Evolutionary conservation across 2,113 vertebrate species (phyloP).

Genomic region (Cromileptes altivelis): DNA sequence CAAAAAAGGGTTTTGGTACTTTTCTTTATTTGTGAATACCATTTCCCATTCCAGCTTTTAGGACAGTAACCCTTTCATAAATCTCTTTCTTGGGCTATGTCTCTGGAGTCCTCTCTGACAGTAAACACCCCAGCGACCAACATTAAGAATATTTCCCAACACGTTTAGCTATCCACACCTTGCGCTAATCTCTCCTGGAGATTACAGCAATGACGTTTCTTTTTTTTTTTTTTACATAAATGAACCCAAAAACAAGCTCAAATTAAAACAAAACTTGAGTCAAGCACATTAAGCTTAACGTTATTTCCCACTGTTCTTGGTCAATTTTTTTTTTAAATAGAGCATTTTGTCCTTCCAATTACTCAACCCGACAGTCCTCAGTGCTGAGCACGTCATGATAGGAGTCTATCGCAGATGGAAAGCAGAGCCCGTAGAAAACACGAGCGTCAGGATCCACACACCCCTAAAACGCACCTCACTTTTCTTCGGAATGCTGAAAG

Average conservation of each 20-base stretch:
- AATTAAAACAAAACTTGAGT: slow-evolving; percentile 63
- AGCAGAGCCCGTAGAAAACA: slow-evolving; percentile 64
- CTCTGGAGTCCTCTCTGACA: slow-evolving; percentile 33
- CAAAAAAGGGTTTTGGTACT: slow-evolving; percentile 71
- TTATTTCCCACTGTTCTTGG: slow-evolving; percentile 58
- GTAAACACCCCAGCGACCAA: slow-evolving; percentile 34
- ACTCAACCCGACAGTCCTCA: slow-evolving; percentile 49
- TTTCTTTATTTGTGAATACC: slow-evolving; percentile 27
- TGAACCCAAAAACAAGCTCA: slow-evolving; percentile 54
- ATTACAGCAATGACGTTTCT: slow-evolving; percentile 40
- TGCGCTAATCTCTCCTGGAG: slow-evolving; percentile 79
- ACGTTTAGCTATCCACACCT: slow-evolving; percentile 26
- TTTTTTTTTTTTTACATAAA: slow-evolving; percentile 9
- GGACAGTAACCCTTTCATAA: slow-evolving; percentile 42
- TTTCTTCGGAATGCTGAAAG: slow-evolving; percentile 60
- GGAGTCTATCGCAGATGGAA: slow-evolving; percentile 48
- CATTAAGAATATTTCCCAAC: slow-evolving; percentile 48
- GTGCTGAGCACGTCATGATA: slow-evolving; percentile 47
- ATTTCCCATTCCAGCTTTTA: slow-evolving; percentile 55
- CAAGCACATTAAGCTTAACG: slow-evolving; percentile 52
- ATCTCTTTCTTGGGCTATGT: slow-evolving; percentile 29
- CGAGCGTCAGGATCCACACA: slow-evolving; percentile 52
- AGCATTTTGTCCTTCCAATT: slow-evolving; percentile 59
- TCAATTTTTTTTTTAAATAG: slow-evolving; percentile 77
- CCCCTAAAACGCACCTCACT: slow-evolving; percentile 51